Conservation (phyloP, 92 coral and sea anemone species). For the Paramuricea clavata region DNA sequence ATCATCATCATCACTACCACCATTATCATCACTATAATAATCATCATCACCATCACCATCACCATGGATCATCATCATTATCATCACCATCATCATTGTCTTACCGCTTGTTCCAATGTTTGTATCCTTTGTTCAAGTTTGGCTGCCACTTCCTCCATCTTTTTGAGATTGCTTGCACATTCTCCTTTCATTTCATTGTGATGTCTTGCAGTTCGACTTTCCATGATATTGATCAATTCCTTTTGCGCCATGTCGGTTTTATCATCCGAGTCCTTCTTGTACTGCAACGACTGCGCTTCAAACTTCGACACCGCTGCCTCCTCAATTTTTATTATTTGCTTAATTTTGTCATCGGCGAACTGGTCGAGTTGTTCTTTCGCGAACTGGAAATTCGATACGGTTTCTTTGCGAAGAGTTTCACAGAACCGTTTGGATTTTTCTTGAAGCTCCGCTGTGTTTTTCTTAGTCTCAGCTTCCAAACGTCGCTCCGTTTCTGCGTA, state of each 20-base stretch:
- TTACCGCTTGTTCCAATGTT: slow-evolving; percentile 31
- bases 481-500: slow-evolving; percentile 21
- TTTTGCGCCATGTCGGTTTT: slow-evolving; percentile 32
- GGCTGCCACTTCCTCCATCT: slow-evolving; percentile 20
- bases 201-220: slow-evolving; percentile 21
- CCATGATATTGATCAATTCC: slow-evolving; percentile 43
- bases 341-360: slow-evolving; percentile 27
- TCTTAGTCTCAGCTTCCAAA: slow-evolving; percentile 11
- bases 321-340: slow-evolving; percentile 25
- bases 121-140: slow-evolving; percentile 8
- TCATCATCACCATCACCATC: no score
- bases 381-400: slow-evolving; percentile 28
- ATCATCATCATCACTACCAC: no score
- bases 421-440: slow-evolving; percentile 11
- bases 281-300: slow-evolving; percentile 2
- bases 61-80: no score
- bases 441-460: slow-evolving; percentile 2
- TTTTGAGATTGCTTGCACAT: background rate
- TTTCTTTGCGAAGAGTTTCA: slow-evolving; percentile 41
- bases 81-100: background rate
- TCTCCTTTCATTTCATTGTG: slow-evolving; percentile 17
- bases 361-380: slow-evolving; percentile 36
- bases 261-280: slow-evolving; percentile 35
- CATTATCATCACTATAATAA: no score
- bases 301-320: slow-evolving; percentile 14